phyloP scores from a whole-genome alignment of 2,113 vertebrate genomes.

The Notothenia rossii region DNA sequence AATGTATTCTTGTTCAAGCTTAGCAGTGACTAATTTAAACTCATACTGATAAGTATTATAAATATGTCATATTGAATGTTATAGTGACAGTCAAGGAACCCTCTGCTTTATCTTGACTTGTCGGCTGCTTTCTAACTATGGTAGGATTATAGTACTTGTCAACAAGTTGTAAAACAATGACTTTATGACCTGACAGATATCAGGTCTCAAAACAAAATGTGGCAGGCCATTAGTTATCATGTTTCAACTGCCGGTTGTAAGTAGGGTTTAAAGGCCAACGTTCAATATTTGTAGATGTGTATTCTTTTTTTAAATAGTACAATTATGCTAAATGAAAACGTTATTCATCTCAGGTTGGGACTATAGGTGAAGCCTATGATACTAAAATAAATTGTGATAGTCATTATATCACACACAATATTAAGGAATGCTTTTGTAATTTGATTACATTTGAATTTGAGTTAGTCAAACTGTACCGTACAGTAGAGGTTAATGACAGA shows the following conservation, averaged over 20 bases:
- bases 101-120: not conserved
- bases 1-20: not conserved
- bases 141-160: not conserved
- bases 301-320: not conserved
- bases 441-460: not conserved
- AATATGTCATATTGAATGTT: not conserved
- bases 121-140: not conserved
- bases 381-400: not conserved
- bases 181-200: not conserved
- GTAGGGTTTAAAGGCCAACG: not conserved
- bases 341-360: not conserved
- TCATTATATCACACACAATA: not conserved
- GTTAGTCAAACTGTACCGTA: not conserved
- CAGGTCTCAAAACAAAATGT: conserved; percentile 4
- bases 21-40: not conserved
- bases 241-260: not conserved
- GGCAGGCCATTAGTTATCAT: not conserved
- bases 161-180: conserved; percentile 4
- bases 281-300: not conserved
- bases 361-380: not conserved
- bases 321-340: not conserved
- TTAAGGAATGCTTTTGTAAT: not conserved
- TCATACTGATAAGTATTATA: not conserved
- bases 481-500: not conserved
- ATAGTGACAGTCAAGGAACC: not conserved